Evolutionary conservation across 2,797 vertebrate genomes (phyloP).

Genomic region (Vireo griseus): DNA sequence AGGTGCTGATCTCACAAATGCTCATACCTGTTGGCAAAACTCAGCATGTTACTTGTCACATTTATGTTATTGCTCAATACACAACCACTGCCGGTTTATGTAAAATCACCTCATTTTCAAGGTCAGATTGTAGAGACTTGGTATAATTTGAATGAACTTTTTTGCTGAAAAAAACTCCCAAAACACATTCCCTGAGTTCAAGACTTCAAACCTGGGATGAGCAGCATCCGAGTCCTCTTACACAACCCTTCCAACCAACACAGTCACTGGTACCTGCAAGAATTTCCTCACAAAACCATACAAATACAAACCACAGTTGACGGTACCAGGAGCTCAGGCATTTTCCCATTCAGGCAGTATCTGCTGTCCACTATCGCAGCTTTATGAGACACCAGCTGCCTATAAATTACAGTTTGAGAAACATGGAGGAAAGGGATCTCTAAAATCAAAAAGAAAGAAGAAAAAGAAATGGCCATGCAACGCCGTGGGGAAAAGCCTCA

Average conservation of each 20-base stretch:
- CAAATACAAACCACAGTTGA: not conserved
- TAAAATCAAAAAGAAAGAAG: too few relatives aligned
- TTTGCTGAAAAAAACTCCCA: not conserved
- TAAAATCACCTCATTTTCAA: not conserved
- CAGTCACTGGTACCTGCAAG: too few relatives aligned
- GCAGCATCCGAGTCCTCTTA: not conserved
- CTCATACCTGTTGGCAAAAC: not conserved
- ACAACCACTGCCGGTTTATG: not conserved
- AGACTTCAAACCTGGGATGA: not conserved
- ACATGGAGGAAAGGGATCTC: not conserved
- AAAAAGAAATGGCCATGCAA: not conserved
- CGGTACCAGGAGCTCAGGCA: accelerated
- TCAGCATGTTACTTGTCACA: not conserved
- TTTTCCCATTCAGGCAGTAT: not conserved
- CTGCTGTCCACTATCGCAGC: not conserved
- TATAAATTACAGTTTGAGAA: not conserved
- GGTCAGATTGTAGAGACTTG: not conserved
- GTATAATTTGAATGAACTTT: not conserved
- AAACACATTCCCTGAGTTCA: accelerated
- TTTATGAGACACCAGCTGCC: not conserved
- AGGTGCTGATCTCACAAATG: not conserved
- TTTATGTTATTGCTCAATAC: not conserved
- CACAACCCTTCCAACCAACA: not conserved
- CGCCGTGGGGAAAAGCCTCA: not conserved
- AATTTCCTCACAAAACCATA: not conserved